Percentiles rank a stretch among this genome's conserved stretches.
These are phyloP conservation scores for Enteromius paludinosus DNA, from an alignment of 2,797 vertebrate genomes.

Conservation along the genomic window DNA sequence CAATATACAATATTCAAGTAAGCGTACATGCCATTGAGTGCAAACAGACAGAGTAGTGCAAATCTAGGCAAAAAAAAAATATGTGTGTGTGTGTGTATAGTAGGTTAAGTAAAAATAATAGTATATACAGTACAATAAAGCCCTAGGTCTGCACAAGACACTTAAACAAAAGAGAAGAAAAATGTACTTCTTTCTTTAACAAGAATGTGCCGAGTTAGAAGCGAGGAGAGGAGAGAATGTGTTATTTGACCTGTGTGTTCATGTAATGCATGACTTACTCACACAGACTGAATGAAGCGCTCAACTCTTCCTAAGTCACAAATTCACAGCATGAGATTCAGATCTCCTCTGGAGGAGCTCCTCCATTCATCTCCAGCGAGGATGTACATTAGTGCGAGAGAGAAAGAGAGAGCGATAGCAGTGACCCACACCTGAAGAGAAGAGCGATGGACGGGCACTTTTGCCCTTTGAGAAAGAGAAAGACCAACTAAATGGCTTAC, in stretches of 20 bases:
- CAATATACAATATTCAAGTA: no score
- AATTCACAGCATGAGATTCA: conserved; percentile 45
- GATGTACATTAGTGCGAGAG: conserved; percentile 13
- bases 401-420: conserved; percentile 51
- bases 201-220: background rate
- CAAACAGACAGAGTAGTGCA: no score
- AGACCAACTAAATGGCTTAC: conserved; percentile 69
- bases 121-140: background rate
- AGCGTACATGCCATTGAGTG: no score
- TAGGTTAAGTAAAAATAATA: background rate
- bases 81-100: background rate
- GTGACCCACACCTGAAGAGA: conserved; percentile 19
- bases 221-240: background rate
- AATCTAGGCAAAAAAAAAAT: no score
- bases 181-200: background rate
- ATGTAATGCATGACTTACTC: background rate
- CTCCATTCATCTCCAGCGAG: conserved; percentile 1
- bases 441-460: conserved; percentile 49
- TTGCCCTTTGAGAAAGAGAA: conserved; percentile 54
- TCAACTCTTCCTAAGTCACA: background rate
- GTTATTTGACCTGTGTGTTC: background rate
- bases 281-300: background rate
- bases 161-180: background rate
- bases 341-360: background rate
- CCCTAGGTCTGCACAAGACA: background rate